Evolutionary conservation across 37 sponge, comb jelly and placozoan species (phyloP).

Genomic region (Hexactinellida sp.): DNA sequence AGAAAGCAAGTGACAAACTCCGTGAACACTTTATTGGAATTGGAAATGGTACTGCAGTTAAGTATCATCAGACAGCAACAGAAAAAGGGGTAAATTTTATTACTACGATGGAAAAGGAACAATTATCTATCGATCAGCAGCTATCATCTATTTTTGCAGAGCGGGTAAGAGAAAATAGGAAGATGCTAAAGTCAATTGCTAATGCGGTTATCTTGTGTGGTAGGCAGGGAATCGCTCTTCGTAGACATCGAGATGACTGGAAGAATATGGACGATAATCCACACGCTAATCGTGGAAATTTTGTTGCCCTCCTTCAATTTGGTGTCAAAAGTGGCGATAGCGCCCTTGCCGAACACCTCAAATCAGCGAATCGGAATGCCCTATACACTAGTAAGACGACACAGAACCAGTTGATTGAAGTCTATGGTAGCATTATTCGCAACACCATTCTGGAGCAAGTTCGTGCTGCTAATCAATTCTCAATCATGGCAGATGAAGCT

Average conservation of each 20-base stretch:
- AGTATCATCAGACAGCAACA: constrained; percentile 35
- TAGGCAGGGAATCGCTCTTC: constrained; percentile 31
- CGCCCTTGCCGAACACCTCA: constrained; percentile 30
- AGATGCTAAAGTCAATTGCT: constrained; percentile 33
- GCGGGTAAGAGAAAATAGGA: constrained; percentile 24
- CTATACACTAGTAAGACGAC: constrained; percentile 34
- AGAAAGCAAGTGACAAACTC: constrained; percentile 33
- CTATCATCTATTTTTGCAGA: constrained; percentile 16
- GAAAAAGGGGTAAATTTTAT: constrained; percentile 17
- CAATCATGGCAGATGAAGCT: constrained; percentile 57
- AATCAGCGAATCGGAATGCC: constrained; percentile 34
- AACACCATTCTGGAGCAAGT: constrained; percentile 26
- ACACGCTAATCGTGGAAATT: constrained; percentile 40
- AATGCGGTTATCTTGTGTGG: constrained; percentile 39
- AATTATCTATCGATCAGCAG: constrained; percentile 25
- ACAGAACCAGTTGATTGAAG: constrained; percentile 51
- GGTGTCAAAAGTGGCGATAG: constrained; percentile 37
- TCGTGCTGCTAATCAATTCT: constrained; percentile 31
- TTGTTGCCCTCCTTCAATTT: constrained; percentile 40
- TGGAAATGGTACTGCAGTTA: neutral
- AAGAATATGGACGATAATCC: neutral
- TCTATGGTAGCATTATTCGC: constrained; percentile 33
- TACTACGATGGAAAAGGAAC: constrained; percentile 15
- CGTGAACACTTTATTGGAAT: constrained; percentile 30
- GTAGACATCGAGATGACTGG: constrained; percentile 43